Base-by-base conservation (phyloP, 2,113 vertebrate genomes). In the Orycteropus afer region DNA sequence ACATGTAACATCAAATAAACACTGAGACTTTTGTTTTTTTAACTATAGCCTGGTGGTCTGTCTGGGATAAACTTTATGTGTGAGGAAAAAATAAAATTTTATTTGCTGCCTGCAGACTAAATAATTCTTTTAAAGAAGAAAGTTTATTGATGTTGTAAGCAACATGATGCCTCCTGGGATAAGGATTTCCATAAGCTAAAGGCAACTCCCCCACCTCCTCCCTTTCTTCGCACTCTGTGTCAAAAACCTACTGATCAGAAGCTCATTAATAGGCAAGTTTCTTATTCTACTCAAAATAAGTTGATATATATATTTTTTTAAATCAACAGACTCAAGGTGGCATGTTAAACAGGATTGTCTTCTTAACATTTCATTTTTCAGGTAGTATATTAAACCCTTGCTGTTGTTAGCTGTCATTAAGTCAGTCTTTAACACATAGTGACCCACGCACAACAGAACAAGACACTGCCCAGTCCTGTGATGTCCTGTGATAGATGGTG, bases 71-170 rank as follows among this genome's bases (percentile, higher is more conserved):
- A 94, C 69, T 97, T 97, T 93, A 97, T 69, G 61, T 95, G 88
- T 95, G 73, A 94, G 91, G 96, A 77, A 94, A 95, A 97, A 96
- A 95, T 97, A 97, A 97, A 97, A 96, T 82, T 96, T 96, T 95
- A 97, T 96, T 97, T 97, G 95, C 69, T 96, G 90, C 79, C 96
- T 96, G 86, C 86, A 96, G 96, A 97, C 95, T 88, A 94, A 97
- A 95, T 96, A 96, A 91, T 92, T 96, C 93, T 94, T 97, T 97
- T 88, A 90, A 93, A 86, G 94, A 95, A 89, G 63, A n/a, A 92
- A 94, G 95, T 95, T 97, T 97, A 97, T 89, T 89, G 96, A 69
- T 90, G 91, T 65, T 95, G 71, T 83, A 86, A 96, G 86, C 85
- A 95, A 82, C 74, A 45, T 42, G 53, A 65, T 73, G 49, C 81